phyloP scores from a whole-genome alignment of 2,888 invertebrate genomes.

The Leucophenga maculata region DNA sequence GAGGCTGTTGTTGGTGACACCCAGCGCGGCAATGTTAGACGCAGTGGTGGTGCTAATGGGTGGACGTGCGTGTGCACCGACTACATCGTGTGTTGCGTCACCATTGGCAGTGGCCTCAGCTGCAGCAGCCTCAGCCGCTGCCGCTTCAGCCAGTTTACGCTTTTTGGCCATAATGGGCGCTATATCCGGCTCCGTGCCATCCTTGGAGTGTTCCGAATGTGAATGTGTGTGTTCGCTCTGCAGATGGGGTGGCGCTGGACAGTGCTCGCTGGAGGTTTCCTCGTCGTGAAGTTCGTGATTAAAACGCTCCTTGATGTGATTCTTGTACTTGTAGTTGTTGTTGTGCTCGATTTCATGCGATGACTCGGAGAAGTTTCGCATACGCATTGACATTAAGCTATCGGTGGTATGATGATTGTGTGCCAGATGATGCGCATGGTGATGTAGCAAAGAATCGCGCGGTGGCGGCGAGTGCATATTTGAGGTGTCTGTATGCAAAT shows the following conservation, averaged over 20 bases:
- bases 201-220: constrained; percentile 69
- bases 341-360: constrained; percentile 72
- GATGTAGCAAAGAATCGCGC: constrained; percentile 57
- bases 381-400: constrained; percentile 63
- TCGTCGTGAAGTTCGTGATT: constrained; percentile 74
- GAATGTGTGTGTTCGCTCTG: constrained; percentile 69
- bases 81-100: constrained; percentile 25
- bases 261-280: constrained; percentile 72
- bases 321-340: constrained; percentile 92
- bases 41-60: constrained; percentile 39
- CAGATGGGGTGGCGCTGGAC: constrained; percentile 59
- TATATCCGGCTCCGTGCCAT: constrained; percentile 69
- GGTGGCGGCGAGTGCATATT: constrained; percentile 69
- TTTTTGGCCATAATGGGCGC: constrained; percentile 69
- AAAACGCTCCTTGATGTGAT: constrained; percentile 92
- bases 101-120: constrained; percentile 9
- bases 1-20: not conserved
- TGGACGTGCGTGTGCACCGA: constrained; percentile 37
- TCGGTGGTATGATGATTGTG: constrained; percentile 63
- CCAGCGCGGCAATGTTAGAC: constrained; percentile 28
- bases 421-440: constrained; percentile 48
- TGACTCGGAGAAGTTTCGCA: constrained; percentile 72
- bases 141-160: constrained; percentile 65
- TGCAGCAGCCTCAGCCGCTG: constrained; percentile 45
- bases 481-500: constrained; percentile 68